Percentiles rank a stretch among this genome's conserved stretches.
Conservation (phyloP, 2,888 invertebrate species). For the Merodon equestris region DNA sequence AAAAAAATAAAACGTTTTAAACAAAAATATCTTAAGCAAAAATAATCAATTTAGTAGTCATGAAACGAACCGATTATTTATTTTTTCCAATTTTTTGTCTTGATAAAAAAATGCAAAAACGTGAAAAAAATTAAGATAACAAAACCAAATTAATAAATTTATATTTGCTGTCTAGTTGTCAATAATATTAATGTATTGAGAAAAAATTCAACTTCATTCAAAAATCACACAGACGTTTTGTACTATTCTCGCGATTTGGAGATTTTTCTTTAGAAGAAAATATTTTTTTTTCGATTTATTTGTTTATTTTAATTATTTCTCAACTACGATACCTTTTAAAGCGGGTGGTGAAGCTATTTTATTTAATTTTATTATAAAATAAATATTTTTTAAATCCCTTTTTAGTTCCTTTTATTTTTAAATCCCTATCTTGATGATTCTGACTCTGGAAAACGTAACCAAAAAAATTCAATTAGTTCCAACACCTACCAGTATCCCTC, state of each 20-base stretch:
- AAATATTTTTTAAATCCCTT: no score
- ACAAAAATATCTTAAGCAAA: slow-evolving; percentile 2
- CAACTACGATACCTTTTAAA: no score
- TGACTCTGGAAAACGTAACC: no score
- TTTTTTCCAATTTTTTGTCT: neutral
- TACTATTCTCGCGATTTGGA: slow-evolving; percentile 8
- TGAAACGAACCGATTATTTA: slow-evolving; percentile 22
- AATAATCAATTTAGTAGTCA: slow-evolving; percentile 15
- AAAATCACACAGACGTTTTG: slow-evolving; percentile 23
- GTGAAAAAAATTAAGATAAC: no score
- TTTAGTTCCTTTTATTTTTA: no score
- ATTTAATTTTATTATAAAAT: no score
- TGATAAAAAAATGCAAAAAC: neutral
- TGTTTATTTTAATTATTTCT: neutral
- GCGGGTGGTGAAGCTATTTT: no score
- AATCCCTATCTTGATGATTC: no score
- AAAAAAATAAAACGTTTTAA: no score
- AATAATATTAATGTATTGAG: slow-evolving; percentile 21
- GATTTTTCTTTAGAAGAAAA: slow-evolving; percentile 30
- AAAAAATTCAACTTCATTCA: slow-evolving; percentile 23
- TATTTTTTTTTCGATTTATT: slow-evolving; percentile 6
- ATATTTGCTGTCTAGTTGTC: slow-evolving; percentile 35
- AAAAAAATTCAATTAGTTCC: no score
- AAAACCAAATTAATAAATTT: slow-evolving; percentile 15
- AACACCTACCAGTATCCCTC: no score